Evolutionary conservation across 2,797 vertebrate species (phyloP), one percentile per base, ranked within the genome.

Genomic region (Heterohyrax brucei): DNA sequence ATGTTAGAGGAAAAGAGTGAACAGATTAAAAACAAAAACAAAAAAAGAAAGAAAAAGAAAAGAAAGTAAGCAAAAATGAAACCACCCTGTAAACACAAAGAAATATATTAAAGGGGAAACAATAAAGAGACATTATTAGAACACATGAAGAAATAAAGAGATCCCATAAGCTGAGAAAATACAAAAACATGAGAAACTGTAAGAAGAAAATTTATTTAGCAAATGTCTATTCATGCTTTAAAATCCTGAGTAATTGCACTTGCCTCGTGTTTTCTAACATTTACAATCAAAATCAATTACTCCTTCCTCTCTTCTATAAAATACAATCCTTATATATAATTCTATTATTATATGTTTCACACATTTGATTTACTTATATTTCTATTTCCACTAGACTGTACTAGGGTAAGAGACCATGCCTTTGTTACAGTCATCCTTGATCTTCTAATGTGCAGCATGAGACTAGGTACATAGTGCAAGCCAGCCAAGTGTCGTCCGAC

Each of bases 161-260:
- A n/a, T 2, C 4, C 10, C 18, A 14, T 66, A 73, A 87, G 59
- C 64, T 53, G 28, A 79, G 48, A 61, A 86, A 94, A 93, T 33
- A 87, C 30, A 92, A 50, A 94, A 78, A 68, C 56, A 44, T 39
- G 21, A n/a, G 50, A 19, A 93, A 84, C 91, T 53, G 22, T 16
- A 82, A 66, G 62, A 44, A 22, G 90, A 95, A 84, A 91, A 95
- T 33, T 50, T 24, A 64, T 14, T 33, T 5, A 80, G 64, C 56
- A 48, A 91, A 82, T 19, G 85, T 80, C 33, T 70, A 94, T 64
- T 82, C 76, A 53, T 48, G 90, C 9, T 68, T 95, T 82, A 77
- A 91, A 87, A 90, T 26, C 7, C 13, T 79, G 14, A 22, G 85
- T 76, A 92, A 93, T 28, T 9, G n/a, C 68, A 70, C 30, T 68